Conservation (phyloP, 2,888 invertebrate species). For the Automeris io region DNA sequence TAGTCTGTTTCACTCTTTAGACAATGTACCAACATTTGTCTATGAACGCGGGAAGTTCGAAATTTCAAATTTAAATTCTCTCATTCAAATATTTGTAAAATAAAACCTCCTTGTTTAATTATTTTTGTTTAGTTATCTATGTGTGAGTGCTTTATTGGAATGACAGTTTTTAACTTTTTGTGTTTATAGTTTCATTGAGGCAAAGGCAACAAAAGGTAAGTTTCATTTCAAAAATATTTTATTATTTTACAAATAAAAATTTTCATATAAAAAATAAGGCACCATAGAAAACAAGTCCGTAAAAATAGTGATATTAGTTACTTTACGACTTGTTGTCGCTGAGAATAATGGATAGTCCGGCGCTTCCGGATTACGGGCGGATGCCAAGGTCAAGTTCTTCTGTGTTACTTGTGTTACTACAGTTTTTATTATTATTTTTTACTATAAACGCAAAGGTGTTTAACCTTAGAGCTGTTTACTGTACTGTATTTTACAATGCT, state of each 20-base stretch:
- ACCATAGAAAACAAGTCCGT: constrained; percentile 4
- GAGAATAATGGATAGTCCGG: constrained; percentile 23
- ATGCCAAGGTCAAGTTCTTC: constrained; percentile 28
- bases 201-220: constrained; percentile 1
- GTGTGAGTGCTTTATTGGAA: constrained; percentile 2
- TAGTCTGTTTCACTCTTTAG: constrained; percentile 3
- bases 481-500: too few relatives aligned
- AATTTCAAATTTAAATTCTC: constrained; percentile 1
- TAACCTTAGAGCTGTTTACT: too few relatives aligned
- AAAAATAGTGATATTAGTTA: constrained; percentile 1
- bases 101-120: neutral
- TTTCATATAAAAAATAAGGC: neutral
- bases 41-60: constrained; percentile 1
- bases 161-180: constrained; percentile 1
- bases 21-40: neutral
- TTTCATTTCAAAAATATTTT: neutral
- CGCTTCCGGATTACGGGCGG: constrained; percentile 24
- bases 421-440: neutral
- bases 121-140: neutral
- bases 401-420: constrained; percentile 2
- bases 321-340: constrained; percentile 9
- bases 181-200: neutral
- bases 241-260: neutral
- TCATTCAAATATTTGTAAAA: too few relatives aligned
- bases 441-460: too few relatives aligned